phyloP scores from a whole-genome alignment of 2,797 vertebrate species.

The Aeoliscus strigatus region DNA sequence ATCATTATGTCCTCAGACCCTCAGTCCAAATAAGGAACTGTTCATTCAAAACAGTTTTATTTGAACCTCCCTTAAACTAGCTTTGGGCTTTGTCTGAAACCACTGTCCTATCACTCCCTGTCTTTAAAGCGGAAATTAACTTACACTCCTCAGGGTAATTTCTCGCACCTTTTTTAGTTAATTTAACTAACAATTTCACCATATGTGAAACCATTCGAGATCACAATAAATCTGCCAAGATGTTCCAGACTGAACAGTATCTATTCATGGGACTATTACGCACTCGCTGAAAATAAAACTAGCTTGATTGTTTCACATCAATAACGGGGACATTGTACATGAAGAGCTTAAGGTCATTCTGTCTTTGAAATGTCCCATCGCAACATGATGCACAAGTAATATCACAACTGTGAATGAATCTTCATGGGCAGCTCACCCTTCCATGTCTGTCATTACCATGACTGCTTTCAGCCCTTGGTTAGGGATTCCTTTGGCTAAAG shows the following conservation, averaged over 20 bases:
- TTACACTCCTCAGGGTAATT: too few species aligned
- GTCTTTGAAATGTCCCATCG: conserved; percentile 3
- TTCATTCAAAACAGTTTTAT: too few species aligned
- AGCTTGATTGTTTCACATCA: too few species aligned
- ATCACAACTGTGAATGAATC: conserved; percentile 10
- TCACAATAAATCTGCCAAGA: conserved; percentile 42
- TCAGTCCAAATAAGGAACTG: too few species aligned
- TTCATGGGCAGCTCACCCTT: conserved; percentile 6
- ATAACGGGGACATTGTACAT: conserved; percentile 7
- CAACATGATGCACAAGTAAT: conserved; percentile 7
- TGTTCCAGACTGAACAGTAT: conserved; percentile 21
- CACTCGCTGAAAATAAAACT: conserved; percentile 38
- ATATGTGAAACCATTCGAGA: conserved; percentile 16
- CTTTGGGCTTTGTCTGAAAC: too few species aligned
- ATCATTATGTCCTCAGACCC: too few species aligned
- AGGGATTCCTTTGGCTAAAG: conserved; percentile 19
- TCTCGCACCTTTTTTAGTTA: conserved; percentile 47
- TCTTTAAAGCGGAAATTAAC: too few species aligned
- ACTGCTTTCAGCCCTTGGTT: conserved; percentile 13
- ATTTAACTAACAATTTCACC: conserved; percentile 40
- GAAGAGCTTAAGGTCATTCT: conserved; percentile 5
- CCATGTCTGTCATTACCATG: conserved; percentile 8
- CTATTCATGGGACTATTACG: conserved; percentile 38
- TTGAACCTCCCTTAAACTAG: too few species aligned
- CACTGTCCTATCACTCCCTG: too few species aligned